A percentile compares a stretch with the other conserved stretches of the same genome.
Evolutionary conservation across 2,888 invertebrate species (phyloP).

Genomic region (Platynereis dumerilii): DNA sequence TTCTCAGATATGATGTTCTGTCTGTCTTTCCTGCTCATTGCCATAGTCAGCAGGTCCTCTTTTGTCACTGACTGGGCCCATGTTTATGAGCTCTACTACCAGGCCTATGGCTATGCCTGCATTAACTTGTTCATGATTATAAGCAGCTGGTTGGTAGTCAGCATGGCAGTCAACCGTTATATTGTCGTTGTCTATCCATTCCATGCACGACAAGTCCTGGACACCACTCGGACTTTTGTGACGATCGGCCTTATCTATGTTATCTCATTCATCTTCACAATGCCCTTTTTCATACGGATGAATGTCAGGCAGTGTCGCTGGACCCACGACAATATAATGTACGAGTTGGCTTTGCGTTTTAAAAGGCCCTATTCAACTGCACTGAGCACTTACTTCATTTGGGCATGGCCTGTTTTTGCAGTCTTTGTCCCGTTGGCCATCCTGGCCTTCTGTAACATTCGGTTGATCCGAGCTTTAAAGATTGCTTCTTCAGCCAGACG

Average conservation of each 20-base stretch:
- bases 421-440: constrained; percentile 52
- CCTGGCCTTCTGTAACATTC: constrained; percentile 52
- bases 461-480: constrained; percentile 51
- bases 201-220: constrained; percentile 67
- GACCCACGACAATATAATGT: constrained; percentile 11
- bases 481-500: constrained; percentile 47
- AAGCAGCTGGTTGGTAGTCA: constrained; percentile 77
- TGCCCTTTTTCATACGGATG: constrained; percentile 64
- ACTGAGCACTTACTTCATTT: constrained; percentile 24
- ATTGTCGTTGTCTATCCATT: constrained; percentile 78
- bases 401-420: constrained; percentile 52
- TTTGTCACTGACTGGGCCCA: constrained; percentile 68
- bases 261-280: constrained; percentile 72
- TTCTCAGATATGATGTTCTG: constrained; percentile 74
- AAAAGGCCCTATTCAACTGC: neutral
- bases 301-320: constrained; percentile 11
- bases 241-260: constrained; percentile 73
- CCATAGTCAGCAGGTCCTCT: constrained; percentile 46
- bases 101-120: constrained; percentile 48
- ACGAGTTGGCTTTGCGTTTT: constrained; percentile 8
- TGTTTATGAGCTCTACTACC: constrained; percentile 47
- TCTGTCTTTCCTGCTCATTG: constrained; percentile 68
- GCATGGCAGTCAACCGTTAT: constrained; percentile 76
- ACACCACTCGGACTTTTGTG: constrained; percentile 67
- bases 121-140: constrained; percentile 67